Evolutionary conservation across 2,113 vertebrate genomes (phyloP).

Genomic region (Amphiprion ocellaris): DNA sequence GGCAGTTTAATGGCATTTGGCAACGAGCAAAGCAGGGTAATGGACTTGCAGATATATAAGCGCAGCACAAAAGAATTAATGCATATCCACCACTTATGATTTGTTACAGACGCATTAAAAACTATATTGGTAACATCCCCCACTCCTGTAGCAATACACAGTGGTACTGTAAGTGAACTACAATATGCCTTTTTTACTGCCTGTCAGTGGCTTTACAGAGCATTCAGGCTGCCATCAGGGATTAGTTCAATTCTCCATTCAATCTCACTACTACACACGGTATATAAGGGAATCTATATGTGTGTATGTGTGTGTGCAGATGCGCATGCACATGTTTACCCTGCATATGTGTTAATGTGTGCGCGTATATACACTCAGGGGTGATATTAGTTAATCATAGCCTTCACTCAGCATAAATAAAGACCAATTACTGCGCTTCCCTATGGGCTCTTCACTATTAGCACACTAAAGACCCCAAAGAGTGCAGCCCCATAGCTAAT

Average conservation of each 20-base stretch:
- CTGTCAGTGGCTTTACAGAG: conserved; percentile 69
- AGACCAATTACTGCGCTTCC: conserved; percentile 83
- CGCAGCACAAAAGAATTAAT: conserved; percentile 10
- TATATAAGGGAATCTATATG: conserved; percentile 50
- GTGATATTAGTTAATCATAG: conserved; percentile 84
- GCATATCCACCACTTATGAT: conserved; percentile 22
- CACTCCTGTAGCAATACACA: conserved; percentile 18
- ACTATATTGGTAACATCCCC: conserved; percentile 39
- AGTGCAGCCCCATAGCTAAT: conserved; percentile 72
- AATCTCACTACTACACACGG: conserved; percentile 67
- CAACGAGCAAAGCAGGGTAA: background rate
- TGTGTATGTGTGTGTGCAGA: conserved; percentile 11
- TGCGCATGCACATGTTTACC: conserved; percentile 22
- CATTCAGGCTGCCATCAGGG: conserved; percentile 66
- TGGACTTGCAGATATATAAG: conserved; percentile 18
- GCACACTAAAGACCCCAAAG: conserved; percentile 80
- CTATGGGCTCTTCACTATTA: conserved; percentile 75
- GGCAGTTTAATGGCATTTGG: conserved; percentile 21
- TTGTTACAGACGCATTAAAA: conserved; percentile 40
- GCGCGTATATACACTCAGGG: conserved; percentile 70
- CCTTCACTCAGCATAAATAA: conserved; percentile 84
- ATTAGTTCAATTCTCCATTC: conserved; percentile 78
- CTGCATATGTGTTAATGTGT: conserved; percentile 48
- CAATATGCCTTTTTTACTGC: conserved; percentile 58
- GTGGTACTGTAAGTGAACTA: conserved; percentile 54